phyloP scores from a whole-genome alignment of 2,113 vertebrate species.

The Malaclemys terrapin region DNA sequence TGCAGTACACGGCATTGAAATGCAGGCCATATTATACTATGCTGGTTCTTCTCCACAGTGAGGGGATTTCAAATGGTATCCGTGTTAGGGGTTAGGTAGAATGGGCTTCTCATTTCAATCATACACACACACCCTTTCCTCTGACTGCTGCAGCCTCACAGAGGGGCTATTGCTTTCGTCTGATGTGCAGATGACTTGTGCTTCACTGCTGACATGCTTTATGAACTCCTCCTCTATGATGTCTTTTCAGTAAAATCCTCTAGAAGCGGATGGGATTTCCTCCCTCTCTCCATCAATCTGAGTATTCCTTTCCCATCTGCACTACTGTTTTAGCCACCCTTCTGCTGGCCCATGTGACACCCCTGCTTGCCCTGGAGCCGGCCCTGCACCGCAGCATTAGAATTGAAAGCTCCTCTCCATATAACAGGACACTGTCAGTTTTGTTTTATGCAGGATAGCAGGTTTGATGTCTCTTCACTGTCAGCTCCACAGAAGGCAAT shows the following conservation, averaged over 20 bases:
- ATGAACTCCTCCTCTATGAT: conserved; percentile 67
- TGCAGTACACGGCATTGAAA: fast-evolving
- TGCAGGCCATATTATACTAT: background rate
- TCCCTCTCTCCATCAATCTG: conserved; percentile 21
- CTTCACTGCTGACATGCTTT: conserved; percentile 51
- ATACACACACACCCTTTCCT: background rate
- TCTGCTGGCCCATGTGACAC: background rate
- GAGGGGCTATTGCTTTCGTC: background rate
- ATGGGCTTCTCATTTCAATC: background rate
- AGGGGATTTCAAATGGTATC: background rate
- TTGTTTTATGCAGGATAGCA: background rate
- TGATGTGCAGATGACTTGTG: conserved; percentile 58
- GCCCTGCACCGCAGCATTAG: fast-evolving
- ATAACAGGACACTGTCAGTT: background rate
- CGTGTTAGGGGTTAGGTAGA: background rate
- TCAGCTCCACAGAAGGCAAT: background rate
- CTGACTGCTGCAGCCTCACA: background rate
- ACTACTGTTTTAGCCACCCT: background rate
- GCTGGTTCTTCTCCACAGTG: fast-evolving
- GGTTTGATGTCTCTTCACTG: background rate
- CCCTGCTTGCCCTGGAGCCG: background rate
- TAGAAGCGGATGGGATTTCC: conserved; percentile 48
- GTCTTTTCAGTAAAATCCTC: conserved; percentile 70
- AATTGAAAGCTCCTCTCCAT: background rate
- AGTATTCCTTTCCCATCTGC: conserved; percentile 62